These are phyloP conservation scores for Tychaedon coryphoeus DNA, from an alignment of 2,113 vertebrate genomes.

Conservation along the genomic window DNA sequence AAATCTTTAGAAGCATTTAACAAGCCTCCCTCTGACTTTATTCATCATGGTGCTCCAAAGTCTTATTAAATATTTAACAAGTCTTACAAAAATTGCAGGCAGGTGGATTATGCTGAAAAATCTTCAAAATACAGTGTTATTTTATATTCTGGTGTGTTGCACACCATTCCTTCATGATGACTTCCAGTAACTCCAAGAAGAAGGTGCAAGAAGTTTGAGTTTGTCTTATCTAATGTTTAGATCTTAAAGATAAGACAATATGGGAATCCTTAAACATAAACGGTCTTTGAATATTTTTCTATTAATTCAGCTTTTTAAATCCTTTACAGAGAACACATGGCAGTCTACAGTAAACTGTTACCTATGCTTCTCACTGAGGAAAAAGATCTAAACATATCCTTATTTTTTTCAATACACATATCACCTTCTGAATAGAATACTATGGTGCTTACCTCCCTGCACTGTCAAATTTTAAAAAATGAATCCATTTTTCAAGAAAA, in stretches of 20 bases:
- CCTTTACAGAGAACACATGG: background rate
- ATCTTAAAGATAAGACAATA: background rate
- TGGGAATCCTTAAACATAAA: background rate
- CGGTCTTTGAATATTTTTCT: background rate
- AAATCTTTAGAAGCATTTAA: slow-evolving; percentile 38
- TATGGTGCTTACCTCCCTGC: background rate
- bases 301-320: background rate
- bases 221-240: background rate
- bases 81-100: slow-evolving; percentile 30
- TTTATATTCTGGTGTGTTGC: background rate
- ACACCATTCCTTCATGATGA: background rate
- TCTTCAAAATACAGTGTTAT: background rate
- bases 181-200: background rate
- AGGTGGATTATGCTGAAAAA: slow-evolving; percentile 21
- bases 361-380: background rate
- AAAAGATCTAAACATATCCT: background rate
- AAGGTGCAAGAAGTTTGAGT: background rate
- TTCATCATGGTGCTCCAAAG: background rate
- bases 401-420: background rate
- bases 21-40: slow-evolving; percentile 22
- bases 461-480: background rate
- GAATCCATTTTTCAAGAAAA: background rate
- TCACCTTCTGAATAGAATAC: background rate
- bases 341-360: background rate
- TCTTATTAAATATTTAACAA: slow-evolving; percentile 61